Base-by-base conservation (phyloP, 2,888 invertebrate genomes). In the Anoplius nigerrimus region DNA sequence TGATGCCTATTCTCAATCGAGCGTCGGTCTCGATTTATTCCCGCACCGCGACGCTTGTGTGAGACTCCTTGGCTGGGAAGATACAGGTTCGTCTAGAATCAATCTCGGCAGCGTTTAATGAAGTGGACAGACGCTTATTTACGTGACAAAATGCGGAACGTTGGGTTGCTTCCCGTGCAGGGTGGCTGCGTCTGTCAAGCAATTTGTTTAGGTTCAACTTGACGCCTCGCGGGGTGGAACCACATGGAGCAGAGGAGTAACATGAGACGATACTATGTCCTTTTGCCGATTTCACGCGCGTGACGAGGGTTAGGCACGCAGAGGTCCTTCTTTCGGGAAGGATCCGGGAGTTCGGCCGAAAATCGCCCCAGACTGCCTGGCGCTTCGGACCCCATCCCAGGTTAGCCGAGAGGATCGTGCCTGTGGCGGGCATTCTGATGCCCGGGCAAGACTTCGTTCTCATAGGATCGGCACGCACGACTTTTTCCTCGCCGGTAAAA, bases 151-250 rank as follows among this genome's bases (percentile, higher is more conserved):
- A 34, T 13, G 34, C 34, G 34, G 11, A 34, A 6, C 6, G 34
- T 34, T 13, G 11, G 11, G n/a, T n/a, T 11, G 34, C 11, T 34
- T 24, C 6, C 24, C 24, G 69, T 69, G 71, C 71, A 70, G 75
- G 71, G 70, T 80, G 11, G 70, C 74, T 60, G 60, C 48, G 18
- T 45, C 65, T 62, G 75, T 72, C 67, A 53, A 76, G 76, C 78
- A 81, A 83, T 85, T 86, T 82, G 84, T 86, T 84, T 79, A 82
- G 82, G 80, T 84, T 84, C 78, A 84, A 83, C 82, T 83, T 83
- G 84, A 84, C 82, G 72, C 78, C 16, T 21, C 22, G 27, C 22
- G 60, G 61, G 43, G 45, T 6, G 34, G 27, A 56, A 63, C 65
- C 77, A 77, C 72, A 72, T 81, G 78, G 75, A 66, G 68, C 67